phyloP scores from a whole-genome alignment of 92 coral and sea anemone genomes.

The Umimayanthus kanabou region DNA sequence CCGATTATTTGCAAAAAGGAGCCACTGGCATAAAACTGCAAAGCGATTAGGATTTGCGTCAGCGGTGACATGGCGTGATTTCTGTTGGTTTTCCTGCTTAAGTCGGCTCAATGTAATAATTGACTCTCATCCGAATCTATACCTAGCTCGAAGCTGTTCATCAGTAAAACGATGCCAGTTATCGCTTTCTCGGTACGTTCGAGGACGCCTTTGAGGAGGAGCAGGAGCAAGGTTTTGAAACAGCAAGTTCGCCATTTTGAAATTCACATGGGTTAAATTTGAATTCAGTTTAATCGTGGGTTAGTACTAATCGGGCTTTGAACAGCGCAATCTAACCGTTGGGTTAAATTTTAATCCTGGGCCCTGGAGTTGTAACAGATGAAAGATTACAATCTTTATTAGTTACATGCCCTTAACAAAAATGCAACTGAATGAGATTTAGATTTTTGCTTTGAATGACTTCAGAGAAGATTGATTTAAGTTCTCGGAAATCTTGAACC shows the following conservation, averaged over 20 bases:
- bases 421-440: no score
- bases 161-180: constrained; percentile 13
- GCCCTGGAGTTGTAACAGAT: not conserved
- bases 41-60: constrained; percentile 50
- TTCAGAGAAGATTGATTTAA: not conserved
- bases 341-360: not conserved
- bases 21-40: constrained; percentile 58
- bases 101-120: constrained; percentile 42
- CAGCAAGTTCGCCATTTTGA: constrained; percentile 7
- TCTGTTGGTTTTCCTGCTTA: constrained; percentile 43
- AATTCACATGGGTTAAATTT: not conserved
- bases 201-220: constrained; percentile 42
- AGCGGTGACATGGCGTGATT: constrained; percentile 45
- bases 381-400: no score
- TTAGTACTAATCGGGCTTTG: not conserved
- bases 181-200: constrained; percentile 20
- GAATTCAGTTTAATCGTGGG: not conserved
- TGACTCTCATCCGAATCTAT: constrained; percentile 49
- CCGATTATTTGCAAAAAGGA: constrained; percentile 56
- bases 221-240: not conserved
- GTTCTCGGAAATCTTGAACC: not conserved
- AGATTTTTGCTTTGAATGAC: not conserved
- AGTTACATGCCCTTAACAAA: no score
- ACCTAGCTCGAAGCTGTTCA: constrained; percentile 28
- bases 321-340: not conserved